phyloP scores from a whole-genome alignment of 2,113 vertebrate species.

The Trochalopteron elliotii region DNA sequence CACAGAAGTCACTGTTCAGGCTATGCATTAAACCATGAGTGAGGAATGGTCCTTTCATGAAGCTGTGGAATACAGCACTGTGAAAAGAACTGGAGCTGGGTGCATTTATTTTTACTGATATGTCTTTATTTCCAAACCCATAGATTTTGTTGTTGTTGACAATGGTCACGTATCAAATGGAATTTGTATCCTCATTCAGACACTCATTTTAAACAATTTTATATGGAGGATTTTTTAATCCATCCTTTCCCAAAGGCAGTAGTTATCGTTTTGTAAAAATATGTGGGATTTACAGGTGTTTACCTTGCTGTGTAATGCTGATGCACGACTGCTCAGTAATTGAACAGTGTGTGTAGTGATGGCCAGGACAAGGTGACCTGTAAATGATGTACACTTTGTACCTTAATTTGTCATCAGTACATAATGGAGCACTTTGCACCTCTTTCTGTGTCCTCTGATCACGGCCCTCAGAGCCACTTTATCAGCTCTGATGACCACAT shows the following conservation, averaged over 20 bases:
- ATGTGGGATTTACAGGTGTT: background rate
- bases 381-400: background rate
- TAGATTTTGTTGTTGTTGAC: background rate
- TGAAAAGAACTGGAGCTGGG: background rate
- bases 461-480: background rate
- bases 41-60: background rate
- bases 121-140: background rate
- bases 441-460: background rate
- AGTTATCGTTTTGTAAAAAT: background rate
- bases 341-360: background rate
- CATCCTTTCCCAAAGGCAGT: background rate
- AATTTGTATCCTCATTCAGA: background rate
- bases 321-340: background rate
- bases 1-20: background rate
- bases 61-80: background rate
- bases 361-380: background rate
- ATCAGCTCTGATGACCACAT: background rate
- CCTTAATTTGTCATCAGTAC: background rate
- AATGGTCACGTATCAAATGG: background rate
- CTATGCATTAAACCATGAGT: background rate
- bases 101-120: background rate
- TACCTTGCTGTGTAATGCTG: background rate
- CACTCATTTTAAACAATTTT: background rate
- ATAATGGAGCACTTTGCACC: background rate
- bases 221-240: background rate